phyloP scores from a whole-genome alignment of 2,888 invertebrate species.

The Phorcus lineatus region DNA sequence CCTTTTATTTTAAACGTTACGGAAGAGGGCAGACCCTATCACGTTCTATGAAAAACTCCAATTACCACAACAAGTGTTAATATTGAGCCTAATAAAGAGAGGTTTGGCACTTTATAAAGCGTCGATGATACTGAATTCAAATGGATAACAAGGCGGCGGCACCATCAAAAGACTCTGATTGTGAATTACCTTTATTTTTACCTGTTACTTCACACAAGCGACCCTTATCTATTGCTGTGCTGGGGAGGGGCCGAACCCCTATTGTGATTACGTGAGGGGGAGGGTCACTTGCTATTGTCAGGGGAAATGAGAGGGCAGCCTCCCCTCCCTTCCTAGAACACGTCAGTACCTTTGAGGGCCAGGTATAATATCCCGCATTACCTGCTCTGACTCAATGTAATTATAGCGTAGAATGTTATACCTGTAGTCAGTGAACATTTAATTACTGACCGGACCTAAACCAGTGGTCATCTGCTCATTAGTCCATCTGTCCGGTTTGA shows the following conservation, averaged over 20 bases:
- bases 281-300: neutral
- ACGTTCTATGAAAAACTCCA: neutral
- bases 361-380: neutral
- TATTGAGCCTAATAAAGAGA: slow-evolving; percentile 4
- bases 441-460: neutral
- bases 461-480: neutral
- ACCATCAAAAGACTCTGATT: neutral
- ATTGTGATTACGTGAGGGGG: neutral
- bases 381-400: neutral
- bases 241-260: neutral
- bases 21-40: neutral
- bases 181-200: slow-evolving; percentile 6
- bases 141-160: neutral
- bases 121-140: neutral
- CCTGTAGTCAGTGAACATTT: neutral
- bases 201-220: neutral
- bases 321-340: neutral
- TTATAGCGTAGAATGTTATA: neutral
- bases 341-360: neutral
- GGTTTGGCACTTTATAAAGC: slow-evolving; percentile 5
- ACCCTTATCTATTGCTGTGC: neutral
- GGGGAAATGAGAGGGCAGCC: neutral
- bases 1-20: slow-evolving; percentile 12
- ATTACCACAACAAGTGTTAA: slow-evolving; percentile 3
- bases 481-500: neutral